Evolutionary conservation across 2,797 vertebrate genomes (phyloP).

Genomic region (Lycodopsis pacificus): DNA sequence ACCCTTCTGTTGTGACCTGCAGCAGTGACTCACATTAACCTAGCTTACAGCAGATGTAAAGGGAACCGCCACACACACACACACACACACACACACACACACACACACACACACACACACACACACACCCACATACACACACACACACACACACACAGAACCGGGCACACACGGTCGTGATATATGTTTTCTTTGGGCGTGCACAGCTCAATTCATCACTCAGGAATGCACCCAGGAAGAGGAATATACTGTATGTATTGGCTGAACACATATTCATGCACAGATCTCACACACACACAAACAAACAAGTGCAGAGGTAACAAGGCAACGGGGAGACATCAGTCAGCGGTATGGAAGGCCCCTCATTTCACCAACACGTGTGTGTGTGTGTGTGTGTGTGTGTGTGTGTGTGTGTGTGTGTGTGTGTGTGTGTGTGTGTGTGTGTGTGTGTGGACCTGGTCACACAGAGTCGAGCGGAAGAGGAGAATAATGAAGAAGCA

Average conservation of each 20-base stretch:
- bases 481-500: slow-evolving; percentile 30
- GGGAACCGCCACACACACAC: background rate
- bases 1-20: slow-evolving; percentile 54
- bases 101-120: slow-evolving; percentile 31
- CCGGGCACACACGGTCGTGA: background rate
- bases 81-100: slow-evolving; percentile 3
- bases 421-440: slow-evolving; percentile 14
- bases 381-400: slow-evolving; percentile 19
- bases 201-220: slow-evolving; percentile 8
- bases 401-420: slow-evolving; percentile 19
- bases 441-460: slow-evolving; percentile 10
- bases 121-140: slow-evolving; percentile 24
- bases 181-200: slow-evolving; percentile 5
- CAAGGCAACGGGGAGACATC: slow-evolving; percentile 53
- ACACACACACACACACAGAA: slow-evolving; percentile 15
- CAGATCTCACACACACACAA: background rate
- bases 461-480: background rate
- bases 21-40: slow-evolving; percentile 58
- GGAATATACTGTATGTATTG: background rate
- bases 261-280: background rate
- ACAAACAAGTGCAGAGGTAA: slow-evolving; percentile 30
- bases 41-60: slow-evolving; percentile 40
- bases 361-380: slow-evolving; percentile 22
- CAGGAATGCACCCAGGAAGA: background rate
- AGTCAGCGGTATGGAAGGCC: slow-evolving; percentile 31